Evolutionary conservation across 2,797 vertebrate species (phyloP), one percentile per base, ranked within the genome.

Genomic region (Ptychadena robeensis): DNA sequence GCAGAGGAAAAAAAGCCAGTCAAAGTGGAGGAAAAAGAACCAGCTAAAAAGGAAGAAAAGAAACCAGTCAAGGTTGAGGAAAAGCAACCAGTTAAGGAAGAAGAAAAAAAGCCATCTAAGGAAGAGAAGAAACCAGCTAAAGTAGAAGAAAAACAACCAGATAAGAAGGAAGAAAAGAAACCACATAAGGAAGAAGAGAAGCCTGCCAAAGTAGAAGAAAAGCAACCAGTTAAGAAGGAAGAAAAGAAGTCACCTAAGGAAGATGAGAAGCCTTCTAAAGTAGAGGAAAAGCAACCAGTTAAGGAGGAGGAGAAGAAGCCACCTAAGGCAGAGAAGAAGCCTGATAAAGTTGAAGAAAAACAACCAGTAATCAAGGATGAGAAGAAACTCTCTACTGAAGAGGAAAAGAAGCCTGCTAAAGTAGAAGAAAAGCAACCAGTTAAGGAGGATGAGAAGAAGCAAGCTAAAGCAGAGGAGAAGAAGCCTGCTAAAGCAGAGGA

Each of bases 131-230:
- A 82, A 59, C 22, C 48, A 40, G 86, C 87, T 67, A 67, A 31
- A 32, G 44, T 10, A 72, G 86, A 87, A 12, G 68, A 69, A 73
- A 69, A 53, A 18, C 3, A 88, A 44, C 7, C 88, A 0, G 88
- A 90, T 2, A 87, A 87, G 3, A 90, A 92, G 1, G 94, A 93
- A 0, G 92, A 88, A 66, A 91, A 81, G 0, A 86, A 90, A 1
- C 76, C 82, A 2, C 35, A 77, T n/a, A 81, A 80, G 0, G 86
- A 83, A n/a, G 86, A 89, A 70, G 35, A 48, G 5, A 86, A 87
- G 0, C 91, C 92, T 0, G 85, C 64, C 9, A 75, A 88, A 9
- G 0, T 28, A 0, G 1, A 69, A 0, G 72, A 77, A 0, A 92
- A 91, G 0, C 87, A 92, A 0, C 32, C 69, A 32, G 66, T 27